Evolutionary conservation across 2,888 invertebrate species (phyloP), one percentile per base, ranked within the genome.

Genomic region (Chrysolina oricalcia): DNA sequence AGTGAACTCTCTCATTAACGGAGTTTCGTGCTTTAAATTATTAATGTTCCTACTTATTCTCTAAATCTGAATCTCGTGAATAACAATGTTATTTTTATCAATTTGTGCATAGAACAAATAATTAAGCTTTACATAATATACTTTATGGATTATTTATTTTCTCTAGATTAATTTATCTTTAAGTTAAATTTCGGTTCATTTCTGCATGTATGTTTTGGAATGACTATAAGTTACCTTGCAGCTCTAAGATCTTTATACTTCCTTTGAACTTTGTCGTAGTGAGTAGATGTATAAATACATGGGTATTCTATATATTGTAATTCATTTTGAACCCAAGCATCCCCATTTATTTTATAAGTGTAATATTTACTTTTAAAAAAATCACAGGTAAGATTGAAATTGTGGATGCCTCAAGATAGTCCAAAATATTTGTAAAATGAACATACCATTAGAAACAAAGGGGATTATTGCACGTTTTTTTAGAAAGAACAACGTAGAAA

Each of bases 251-350:
- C 81, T 72, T 80, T 6, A 35, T 35, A 35, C 35, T 35, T 80
- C 67, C 71, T 75, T 65, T 48, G 74, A 70, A 41, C 64, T 64
- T 76, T 65, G 73, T 72, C 80, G 81, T 82, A 82, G 81, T 71
- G 67, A 80, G 48, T 77, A 63, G 71, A 76, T 75, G 73, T 79
- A 71, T 63, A 82, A 80, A 83, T 83, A 83, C 80, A 83, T 69
- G 78, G 77, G 78, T 75, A 72, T 76, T 56, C 71, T 78, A 64
- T n/a, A 74, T 43, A 70, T 76, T 76, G 77, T 77, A 66, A 76
- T 79, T 80, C 72, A 79, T 81, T 81, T 79, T 75, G 64, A 35
- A 76, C 79, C 76, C 62, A 66, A n/a, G 21, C 71, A 72, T 76
- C 76, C 75, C 74, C 68, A 70, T 1, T 8, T 59, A 59, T 15